phyloP scores from a whole-genome alignment of 2,113 vertebrate genomes.

The Coptodon rendalli region DNA sequence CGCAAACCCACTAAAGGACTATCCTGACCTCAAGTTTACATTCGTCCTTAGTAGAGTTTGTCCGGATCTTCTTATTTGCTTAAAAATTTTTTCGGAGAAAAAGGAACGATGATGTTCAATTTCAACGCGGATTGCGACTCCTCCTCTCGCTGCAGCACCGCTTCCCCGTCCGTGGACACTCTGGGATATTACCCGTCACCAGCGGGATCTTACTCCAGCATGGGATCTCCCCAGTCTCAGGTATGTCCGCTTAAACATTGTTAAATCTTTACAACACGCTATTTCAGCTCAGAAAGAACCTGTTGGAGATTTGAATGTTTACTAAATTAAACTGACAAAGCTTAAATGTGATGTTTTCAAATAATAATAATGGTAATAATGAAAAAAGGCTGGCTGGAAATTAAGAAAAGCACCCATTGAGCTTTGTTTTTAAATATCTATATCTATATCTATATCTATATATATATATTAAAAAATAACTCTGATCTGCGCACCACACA shows the following conservation, averaged over 20 bases:
- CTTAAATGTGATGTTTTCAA: neutral
- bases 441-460: neutral
- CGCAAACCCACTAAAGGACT: constrained; percentile 9
- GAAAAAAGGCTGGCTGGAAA: neutral
- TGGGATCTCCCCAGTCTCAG: constrained; percentile 84
- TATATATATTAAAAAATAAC: neutral
- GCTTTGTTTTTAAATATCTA: neutral
- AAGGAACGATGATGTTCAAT: constrained; percentile 80
- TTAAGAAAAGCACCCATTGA: neutral
- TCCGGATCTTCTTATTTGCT: neutral
- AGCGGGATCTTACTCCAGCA: constrained; percentile 84
- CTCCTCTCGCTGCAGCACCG: constrained; percentile 93
- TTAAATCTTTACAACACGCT: neutral
- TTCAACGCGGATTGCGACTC: constrained; percentile 87
- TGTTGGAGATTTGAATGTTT: neutral
- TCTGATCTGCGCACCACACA: neutral
- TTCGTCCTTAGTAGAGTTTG: neutral
- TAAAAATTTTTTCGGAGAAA: neutral
- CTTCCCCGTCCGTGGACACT: constrained; percentile 84
- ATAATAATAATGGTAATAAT: neutral
- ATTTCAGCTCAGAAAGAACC: neutral
- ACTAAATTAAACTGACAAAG: neutral
- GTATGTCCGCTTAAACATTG: constrained; percentile 63
- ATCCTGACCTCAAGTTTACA: neutral
- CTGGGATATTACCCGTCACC: constrained; percentile 81